Percentiles rank a stretch among this genome's conserved stretches.
Evolutionary conservation across 2,888 invertebrate species (phyloP).

Genomic region (Ischnura elegans): DNA sequence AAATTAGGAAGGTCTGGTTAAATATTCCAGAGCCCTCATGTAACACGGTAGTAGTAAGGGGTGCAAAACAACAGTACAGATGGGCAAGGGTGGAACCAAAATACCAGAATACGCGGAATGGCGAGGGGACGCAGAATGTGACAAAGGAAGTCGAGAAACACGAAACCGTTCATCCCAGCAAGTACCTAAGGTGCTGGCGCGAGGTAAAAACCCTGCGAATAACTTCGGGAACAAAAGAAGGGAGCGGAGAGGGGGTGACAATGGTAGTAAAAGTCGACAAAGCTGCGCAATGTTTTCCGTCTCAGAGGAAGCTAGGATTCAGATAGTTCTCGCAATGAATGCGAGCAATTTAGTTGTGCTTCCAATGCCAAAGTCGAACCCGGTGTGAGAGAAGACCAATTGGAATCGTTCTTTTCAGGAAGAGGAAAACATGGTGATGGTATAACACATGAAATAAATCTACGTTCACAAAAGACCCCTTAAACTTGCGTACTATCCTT

Average conservation of each 20-base stretch:
- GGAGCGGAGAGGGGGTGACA: background rate
- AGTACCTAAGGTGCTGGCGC: background rate
- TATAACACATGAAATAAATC: no score
- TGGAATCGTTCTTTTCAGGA: background rate
- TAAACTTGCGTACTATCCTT: no score
- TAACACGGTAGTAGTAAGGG: no score
- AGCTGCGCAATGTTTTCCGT: background rate
- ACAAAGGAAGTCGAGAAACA: background rate
- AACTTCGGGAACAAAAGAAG: slow-evolving; percentile 1
- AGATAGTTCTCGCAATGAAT: background rate
- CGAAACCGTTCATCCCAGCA: background rate
- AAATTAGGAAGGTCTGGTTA: background rate
- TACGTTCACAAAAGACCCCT: no score
- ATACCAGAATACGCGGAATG: background rate
- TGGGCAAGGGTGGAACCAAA: no score
- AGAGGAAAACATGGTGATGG: background rate
- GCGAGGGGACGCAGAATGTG: background rate
- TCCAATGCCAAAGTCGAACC: background rate
- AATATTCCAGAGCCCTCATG: background rate
- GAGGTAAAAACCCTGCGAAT: background rate
- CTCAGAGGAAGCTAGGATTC: background rate
- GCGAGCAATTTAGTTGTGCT: background rate
- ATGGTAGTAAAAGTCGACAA: background rate
- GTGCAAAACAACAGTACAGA: background rate
- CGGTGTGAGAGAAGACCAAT: background rate